Evolutionary conservation across 2,797 vertebrate species (phyloP), one percentile per base, ranked within the genome.

Genomic region (Takifugu ocellatus): DNA sequence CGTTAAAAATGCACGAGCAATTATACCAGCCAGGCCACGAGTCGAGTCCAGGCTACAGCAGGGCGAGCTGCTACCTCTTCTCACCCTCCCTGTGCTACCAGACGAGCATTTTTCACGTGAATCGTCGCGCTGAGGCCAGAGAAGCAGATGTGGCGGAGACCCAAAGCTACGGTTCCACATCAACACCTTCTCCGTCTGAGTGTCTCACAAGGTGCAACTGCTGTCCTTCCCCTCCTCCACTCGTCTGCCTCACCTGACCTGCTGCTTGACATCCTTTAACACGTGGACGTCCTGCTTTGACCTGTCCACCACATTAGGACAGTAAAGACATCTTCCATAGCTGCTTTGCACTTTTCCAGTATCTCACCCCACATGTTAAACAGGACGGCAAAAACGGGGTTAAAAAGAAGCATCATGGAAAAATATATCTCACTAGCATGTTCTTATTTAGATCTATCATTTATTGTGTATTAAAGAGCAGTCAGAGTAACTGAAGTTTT

Each of bases 1-100:
- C 71, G 63, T 89, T 87, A 90, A 89, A 88, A 84, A 89, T 86
- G 79, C 70, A 86, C 61, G 75, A 88, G 87, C 84, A 89, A 89
- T 88, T 87, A 89, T 75, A 68, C 77, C 27, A 56, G 66, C 74
- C 49, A 66, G 75, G 71, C 74, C 79, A 69, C 36, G 81, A 87
- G 77, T 73, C 79, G 68, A 39, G 72, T 74, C 75, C 78, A 69
- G 59, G 60, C 66, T 25, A 14, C 4, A 61, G 63, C 60, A 54
- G 59, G 70, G 56, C 17, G 49, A 66, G 66, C 77, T 59, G 58
- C 81, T 59, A 49, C 49, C 61, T 53, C 56, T 68, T 50, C 52
- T 54, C 29, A 43, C 57, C 65, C 55, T 43, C 59, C 56, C 33
- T 39, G 12, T 39, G 36, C 11, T 61, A 49, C 54, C 46, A 49